Evolutionary conservation across 2,797 vertebrate genomes (phyloP).

Genomic region (Hoplostethus mediterraneus): DNA sequence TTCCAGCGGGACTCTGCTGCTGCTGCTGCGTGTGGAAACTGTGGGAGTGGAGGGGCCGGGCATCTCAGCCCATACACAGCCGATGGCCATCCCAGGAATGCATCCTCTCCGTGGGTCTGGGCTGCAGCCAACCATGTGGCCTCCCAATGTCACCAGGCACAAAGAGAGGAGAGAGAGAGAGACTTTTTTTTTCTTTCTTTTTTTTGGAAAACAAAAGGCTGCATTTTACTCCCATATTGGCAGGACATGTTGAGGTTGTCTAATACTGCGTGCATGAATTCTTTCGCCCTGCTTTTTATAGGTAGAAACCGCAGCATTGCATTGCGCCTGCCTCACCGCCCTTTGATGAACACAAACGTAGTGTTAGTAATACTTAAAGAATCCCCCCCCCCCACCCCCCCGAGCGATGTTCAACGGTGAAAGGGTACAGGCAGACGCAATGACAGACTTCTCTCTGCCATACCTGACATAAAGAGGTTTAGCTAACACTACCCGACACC

Average conservation of each 20-base stretch:
- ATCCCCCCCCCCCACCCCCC: conserved; percentile 46
- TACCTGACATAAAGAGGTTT: conserved; percentile 82
- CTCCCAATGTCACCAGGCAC: conserved; percentile 74
- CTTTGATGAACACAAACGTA: conserved; percentile 76
- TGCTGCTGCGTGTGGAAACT: conserved; percentile 68
- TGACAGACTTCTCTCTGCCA: conserved; percentile 76
- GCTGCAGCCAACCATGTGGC: conserved; percentile 78
- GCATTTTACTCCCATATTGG: conserved; percentile 64
- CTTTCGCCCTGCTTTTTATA: conserved; percentile 58
- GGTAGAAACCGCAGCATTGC: conserved; percentile 57
- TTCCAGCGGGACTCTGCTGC: conserved; percentile 46
- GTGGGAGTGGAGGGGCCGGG: conserved; percentile 68
- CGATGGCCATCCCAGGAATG: conserved; percentile 79
- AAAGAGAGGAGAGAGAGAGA: conserved; percentile 28
- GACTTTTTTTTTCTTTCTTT: conserved; percentile 21
- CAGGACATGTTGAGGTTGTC: conserved; percentile 57
- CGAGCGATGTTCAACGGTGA: conserved; percentile 55
- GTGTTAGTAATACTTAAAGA: conserved; percentile 75
- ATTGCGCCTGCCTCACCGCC: conserved; percentile 49
- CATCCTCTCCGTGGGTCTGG: conserved; percentile 74
- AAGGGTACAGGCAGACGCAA: conserved; percentile 67
- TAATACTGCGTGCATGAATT: conserved; percentile 53
- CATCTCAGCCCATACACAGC: conserved; percentile 62
- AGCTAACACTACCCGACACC: conserved; percentile 78
- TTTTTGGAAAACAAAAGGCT: conserved; percentile 63